Percentiles rank a stretch among this genome's conserved stretches.
phyloP scores from a whole-genome alignment of 2,888 invertebrate species.

The Daptonema setosum region DNA sequence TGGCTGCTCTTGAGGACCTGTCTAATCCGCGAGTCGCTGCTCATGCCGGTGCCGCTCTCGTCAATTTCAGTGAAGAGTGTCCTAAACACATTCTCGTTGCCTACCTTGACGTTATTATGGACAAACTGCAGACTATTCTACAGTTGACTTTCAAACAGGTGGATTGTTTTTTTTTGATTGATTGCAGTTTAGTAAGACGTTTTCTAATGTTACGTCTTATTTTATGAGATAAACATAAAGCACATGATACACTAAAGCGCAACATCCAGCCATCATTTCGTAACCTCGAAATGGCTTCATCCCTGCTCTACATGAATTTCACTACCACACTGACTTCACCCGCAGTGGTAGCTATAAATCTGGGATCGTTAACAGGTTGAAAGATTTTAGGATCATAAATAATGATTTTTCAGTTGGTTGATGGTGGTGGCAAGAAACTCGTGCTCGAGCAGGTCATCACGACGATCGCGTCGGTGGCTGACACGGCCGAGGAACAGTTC shows the following conservation, averaged over 20 bases:
- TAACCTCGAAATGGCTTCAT: too few relatives aligned
- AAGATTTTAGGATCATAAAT: too few relatives aligned
- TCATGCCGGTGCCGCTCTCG: slow-evolving; percentile 72
- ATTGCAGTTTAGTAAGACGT: not conserved
- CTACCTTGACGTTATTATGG: slow-evolving; percentile 74
- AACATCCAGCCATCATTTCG: too few relatives aligned
- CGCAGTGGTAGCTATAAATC: too few relatives aligned
- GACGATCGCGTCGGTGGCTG: slow-evolving; percentile 90
- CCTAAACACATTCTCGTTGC: slow-evolving; percentile 72
- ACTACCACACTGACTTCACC: too few relatives aligned
- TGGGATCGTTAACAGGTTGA: too few relatives aligned
- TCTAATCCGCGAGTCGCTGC: slow-evolving; percentile 78
- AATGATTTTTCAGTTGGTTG: slow-evolving; percentile 42
- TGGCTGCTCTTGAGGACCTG: slow-evolving; percentile 68
- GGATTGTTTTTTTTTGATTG: slow-evolving; percentile 2
- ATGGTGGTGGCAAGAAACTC: slow-evolving; percentile 68
- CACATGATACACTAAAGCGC: too few relatives aligned
- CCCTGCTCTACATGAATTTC: too few relatives aligned
- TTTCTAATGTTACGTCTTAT: not conserved
- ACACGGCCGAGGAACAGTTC: slow-evolving; percentile 89
- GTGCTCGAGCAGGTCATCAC: slow-evolving; percentile 96
- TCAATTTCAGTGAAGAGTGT: slow-evolving; percentile 97
- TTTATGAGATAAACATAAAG: not conserved
- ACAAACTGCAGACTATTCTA: slow-evolving; percentile 64
- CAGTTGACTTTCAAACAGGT: slow-evolving; percentile 77